Evolutionary conservation across 2,888 invertebrate species (phyloP).

Genomic region (Cataglyphis livida): DNA sequence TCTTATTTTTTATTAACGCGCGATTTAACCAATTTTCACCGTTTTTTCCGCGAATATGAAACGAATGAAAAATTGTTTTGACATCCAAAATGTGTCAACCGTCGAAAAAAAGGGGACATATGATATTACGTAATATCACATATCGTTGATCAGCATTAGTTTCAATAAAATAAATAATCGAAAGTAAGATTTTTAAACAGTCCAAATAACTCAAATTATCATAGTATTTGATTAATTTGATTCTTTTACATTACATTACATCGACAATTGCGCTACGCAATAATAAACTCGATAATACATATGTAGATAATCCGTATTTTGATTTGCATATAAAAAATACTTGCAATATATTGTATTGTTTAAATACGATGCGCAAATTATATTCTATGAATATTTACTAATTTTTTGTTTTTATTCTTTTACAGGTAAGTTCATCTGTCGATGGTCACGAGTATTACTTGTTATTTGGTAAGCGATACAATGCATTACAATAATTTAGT

Average conservation of each 20-base stretch:
- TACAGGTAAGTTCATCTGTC: constrained; percentile 30
- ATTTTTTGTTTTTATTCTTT: constrained; percentile 4
- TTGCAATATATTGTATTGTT: neutral
- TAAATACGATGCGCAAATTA: neutral
- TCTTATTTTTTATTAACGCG: constrained; percentile 23
- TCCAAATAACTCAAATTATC: neutral
- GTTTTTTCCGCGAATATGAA: neutral
- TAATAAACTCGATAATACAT: neutral
- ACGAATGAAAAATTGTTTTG: neutral
- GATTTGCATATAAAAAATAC: neutral
- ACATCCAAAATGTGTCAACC: neutral
- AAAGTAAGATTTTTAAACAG: neutral
- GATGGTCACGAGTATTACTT: neutral
- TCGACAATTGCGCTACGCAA: neutral
- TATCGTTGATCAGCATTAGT: neutral
- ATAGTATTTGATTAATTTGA: neutral
- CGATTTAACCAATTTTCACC: constrained; percentile 2
- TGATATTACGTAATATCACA: neutral
- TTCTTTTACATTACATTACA: neutral
- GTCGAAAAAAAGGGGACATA: neutral
- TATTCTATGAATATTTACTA: neutral
- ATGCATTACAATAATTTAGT: neutral
- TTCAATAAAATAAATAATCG: neutral
- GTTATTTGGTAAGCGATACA: constrained; percentile 16
- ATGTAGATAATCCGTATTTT: neutral